Base-by-base conservation (phyloP, 2,888 invertebrate species). In the Platycheirus rosarum region DNA sequence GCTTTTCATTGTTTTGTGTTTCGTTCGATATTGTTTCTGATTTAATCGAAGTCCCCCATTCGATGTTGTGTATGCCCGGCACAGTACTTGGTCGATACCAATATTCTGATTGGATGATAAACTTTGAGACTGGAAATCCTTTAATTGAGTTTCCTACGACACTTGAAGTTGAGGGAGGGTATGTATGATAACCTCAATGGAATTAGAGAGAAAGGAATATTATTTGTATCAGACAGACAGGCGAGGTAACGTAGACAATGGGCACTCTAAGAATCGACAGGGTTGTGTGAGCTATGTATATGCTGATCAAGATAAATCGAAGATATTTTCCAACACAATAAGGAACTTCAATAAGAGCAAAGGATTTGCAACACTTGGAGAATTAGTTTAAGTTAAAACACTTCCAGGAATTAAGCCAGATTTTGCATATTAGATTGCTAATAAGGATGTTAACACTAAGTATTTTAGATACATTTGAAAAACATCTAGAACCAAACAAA, bases 81-180 rank as follows among this genome's bases (percentile, higher is more conserved):
- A 8, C 13, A n/a, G 16, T 29, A 14, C 20, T 14, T 14, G 1
- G 13, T 23, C 16, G 20, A 13, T 3, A 32, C 8, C n/a, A 5
- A 20, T 37, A 35, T n/a, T 65, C 35, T 49, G 75, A 80, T 80
- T 57, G 48, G 46, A 63, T 65, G 79, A 75, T 75, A 69, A 69
- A 46, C 57, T 80, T 40, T 51, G 49, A 69, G 69, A 79, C 63
- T 75, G 75, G 32, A 80, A 80, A 70, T 70, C 69, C 75, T 80
- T 80, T 75, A 80, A 80, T 75, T 80, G 65, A 70, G 73, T 74
- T 74, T 62, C 53, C 53, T 53, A 62, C 66, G 73, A 53, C 66
- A 66, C 73, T 73, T 42, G 60, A 35, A 46, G 32, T 37, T n/a
- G n/a, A n/a, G 5, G 5, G 11, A 11, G 32, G 6, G 2, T 29